Evolutionary conservation across 2,797 vertebrate species (phyloP), one percentile per base, ranked within the genome.

Genomic region (Avahi laniger): DNA sequence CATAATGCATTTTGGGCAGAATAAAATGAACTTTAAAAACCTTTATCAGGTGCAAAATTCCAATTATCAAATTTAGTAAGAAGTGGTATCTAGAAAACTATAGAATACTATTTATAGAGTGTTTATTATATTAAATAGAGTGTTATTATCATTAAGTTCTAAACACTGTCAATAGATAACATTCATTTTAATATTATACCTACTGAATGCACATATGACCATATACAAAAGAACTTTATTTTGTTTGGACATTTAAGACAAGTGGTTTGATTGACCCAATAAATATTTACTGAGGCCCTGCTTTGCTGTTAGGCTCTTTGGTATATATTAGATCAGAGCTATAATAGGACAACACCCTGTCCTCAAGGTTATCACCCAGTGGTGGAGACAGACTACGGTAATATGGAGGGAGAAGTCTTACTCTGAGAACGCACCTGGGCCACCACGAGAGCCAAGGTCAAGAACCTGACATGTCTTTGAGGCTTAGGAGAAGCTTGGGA

Each of bases 21-120:
- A 87, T n/a, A 88, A 84, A 80, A 81, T 65, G 76, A 61, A 88
- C 28, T 86, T 97, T 20, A 65, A 93, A 93, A 89, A 46, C 57
- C 4, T 17, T 82, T 85, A 86, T 50, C 30, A 20, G 9, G 5
- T 88, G 0, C 5, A 79, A 94, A 38, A 81, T 70, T 93, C 82
- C 33, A 38, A 54, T 89, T 75, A 91, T 63, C 41, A 93, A 70
- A 83, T 72, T 83, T 76, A 86, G 22, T 48, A 75, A 69, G 78
- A 85, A 83, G 28, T 43, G 38, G 17, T 73, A 80, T 91, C 28
- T 57, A 83, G 46, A 11, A 89, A 93, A 87, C 35, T n/a, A 5
- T 0, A 48, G 3, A 43, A 17, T 78, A 8, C 3, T 90, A 67
- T 18, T 35, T 43, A 14, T 0, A 61, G 3, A 38, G 13, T 69